Conservation (phyloP, 1,140 invertebrate genomes). For the Papilio polytes region DNA sequence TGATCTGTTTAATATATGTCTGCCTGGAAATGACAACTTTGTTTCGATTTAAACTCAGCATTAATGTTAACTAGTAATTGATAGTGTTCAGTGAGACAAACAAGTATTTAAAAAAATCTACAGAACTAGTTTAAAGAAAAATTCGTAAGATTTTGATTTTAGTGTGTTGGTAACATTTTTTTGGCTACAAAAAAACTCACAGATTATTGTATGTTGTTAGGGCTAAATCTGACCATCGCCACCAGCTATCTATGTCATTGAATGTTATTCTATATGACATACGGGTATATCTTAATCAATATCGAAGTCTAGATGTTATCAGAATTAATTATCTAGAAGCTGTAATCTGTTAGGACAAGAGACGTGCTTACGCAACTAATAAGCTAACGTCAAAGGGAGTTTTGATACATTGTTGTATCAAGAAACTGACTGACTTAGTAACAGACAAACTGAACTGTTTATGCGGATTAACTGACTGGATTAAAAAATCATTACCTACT, state of each 20-base stretch:
- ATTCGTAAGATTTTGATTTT: no score
- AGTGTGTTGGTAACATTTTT: no score
- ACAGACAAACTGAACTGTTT: background rate
- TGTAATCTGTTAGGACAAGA: background rate
- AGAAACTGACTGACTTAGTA: background rate
- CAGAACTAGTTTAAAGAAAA: no score
- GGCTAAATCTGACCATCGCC: background rate
- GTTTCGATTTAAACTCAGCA: no score
- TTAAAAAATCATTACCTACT: background rate
- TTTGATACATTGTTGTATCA: background rate
- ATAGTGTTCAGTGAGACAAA: no score
- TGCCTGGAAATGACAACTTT: no score
- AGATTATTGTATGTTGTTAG: no score
- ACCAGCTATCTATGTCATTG: background rate
- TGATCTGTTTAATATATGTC: no score
- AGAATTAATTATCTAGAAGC: background rate
- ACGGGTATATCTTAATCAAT: constrained; percentile 5
- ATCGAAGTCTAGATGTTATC: background rate
- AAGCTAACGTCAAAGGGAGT: background rate
- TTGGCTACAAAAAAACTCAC: no score
- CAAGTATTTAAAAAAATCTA: no score
- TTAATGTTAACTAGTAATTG: no score
- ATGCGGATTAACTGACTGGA: background rate
- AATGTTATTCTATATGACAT: background rate
- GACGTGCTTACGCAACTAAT: background rate